Evolutionary conservation across 2,113 vertebrate species (phyloP).

Genomic region (Paracanthobrama guichenoti): DNA sequence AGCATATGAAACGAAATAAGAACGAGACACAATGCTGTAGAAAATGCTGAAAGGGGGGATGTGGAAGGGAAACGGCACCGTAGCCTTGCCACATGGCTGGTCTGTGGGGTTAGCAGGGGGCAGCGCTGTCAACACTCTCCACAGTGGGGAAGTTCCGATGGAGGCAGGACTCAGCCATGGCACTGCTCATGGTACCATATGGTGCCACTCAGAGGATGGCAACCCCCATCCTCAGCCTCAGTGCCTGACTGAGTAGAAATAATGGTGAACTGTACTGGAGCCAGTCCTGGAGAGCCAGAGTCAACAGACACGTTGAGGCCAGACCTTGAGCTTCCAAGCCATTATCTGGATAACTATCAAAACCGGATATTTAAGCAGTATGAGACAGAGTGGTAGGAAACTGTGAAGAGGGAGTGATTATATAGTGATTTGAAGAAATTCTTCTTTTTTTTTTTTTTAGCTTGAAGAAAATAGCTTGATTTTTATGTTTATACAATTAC

Average conservation of each 20-base stretch:
- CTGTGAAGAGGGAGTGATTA: not conserved
- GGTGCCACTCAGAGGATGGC: conserved; percentile 52
- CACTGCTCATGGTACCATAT: conserved; percentile 58
- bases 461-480: not conserved
- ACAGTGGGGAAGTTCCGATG: conserved; percentile 52
- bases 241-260: conserved; percentile 50
- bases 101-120: conserved; percentile 42
- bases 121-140: conserved; percentile 44
- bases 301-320: conserved; percentile 22
- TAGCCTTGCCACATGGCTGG: conserved; percentile 46
- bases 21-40: not conserved
- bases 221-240: conserved; percentile 47
- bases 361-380: conserved; percentile 25
- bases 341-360: conserved; percentile 24
- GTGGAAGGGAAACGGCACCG: not conserved
- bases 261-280: conserved; percentile 41
- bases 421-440: not conserved
- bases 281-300: not conserved
- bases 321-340: not conserved
- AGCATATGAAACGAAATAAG: not conserved
- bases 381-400: conserved; percentile 8
- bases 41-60: conserved; percentile 37
- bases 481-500: not conserved
- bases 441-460: no score
- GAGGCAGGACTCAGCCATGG: conserved; percentile 42